Evolutionary conservation across 2,113 vertebrate genomes (phyloP).

Genomic region (Ascaphus truei): DNA sequence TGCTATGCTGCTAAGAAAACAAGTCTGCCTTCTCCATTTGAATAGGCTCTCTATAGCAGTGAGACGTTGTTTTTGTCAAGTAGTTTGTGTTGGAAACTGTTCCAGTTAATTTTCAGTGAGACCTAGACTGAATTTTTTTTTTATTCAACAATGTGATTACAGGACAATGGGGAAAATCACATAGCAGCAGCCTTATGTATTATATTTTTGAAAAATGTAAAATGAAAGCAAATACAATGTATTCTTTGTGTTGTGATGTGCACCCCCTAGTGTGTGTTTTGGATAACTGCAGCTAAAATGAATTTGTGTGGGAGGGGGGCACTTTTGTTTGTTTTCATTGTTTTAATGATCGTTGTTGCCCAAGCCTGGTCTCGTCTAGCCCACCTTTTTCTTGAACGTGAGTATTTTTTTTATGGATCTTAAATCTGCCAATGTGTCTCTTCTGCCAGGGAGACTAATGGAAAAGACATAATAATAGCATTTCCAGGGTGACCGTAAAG

Average conservation of each 20-base stretch:
- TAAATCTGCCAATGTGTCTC: too few relatives aligned
- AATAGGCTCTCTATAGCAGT: neutral
- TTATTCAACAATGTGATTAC: neutral
- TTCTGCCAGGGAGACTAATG: too few relatives aligned
- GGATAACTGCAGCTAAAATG: too few relatives aligned
- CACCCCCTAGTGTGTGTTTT: neutral
- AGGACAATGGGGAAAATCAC: neutral
- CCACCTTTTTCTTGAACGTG: too few relatives aligned
- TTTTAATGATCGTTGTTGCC: too few relatives aligned
- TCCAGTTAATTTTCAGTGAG: neutral
- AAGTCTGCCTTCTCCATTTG: neutral
- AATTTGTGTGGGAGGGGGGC: too few relatives aligned
- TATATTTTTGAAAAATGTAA: neutral
- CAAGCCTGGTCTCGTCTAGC: too few relatives aligned
- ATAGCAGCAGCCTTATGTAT: neutral
- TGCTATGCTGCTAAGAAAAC: neutral
- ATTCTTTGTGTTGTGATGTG: neutral
- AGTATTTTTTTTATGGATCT: too few relatives aligned
- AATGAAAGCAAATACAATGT: neutral
- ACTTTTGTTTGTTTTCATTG: too few relatives aligned
- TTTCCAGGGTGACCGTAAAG: too few relatives aligned
- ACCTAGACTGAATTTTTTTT: too few relatives aligned
- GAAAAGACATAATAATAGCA: too few relatives aligned
- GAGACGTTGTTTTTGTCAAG: neutral
- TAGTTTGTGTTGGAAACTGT: neutral